Base-by-base conservation (phyloP, 2,888 invertebrate species). In the Onchidella celtica region DNA sequence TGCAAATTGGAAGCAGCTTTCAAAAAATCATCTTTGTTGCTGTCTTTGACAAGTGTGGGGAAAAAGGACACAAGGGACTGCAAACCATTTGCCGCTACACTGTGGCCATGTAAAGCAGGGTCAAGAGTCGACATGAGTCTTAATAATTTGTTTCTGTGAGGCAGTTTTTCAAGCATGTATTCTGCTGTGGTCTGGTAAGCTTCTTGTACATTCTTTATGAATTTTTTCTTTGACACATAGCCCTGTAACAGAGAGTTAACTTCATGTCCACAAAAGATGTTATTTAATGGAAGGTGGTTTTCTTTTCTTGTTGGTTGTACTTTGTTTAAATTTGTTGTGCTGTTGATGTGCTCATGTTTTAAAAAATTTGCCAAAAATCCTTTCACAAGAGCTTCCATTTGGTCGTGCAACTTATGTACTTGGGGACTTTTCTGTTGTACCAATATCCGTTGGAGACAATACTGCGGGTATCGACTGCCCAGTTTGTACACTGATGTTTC, bases 131-230 rank as follows among this genome's bases (percentile, higher is more conserved):
- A 73, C 4, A 73, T 11, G 24, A 29, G 47, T 55, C 27, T 14
- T 3, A 73, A 29, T 24, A 73, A 17, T 9, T 11, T 9, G 29
- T 55, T 47, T 6, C 27, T 36, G 9, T 55, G 57, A 47, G 73
- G 73, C 9, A 73, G 32, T 47, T 73, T 73, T n/a, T 55, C n/a
- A 14, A 55, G 73, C 73, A 73, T 73, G 32, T 73, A 73, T 14
- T 32, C n/a, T 9, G 57, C 73, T 27, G 73, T 55, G 11, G 3
- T 4, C 24, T 40, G 11, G n/a, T 57, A 73, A 27, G 73, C 55
- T 11, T 32, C 29, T 3, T 27, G n/a, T 3, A 73, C 55, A 3
- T 29, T 21, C 11, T 3, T 32, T 32, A 9, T 73, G 57, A 55
- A 73, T 29, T 29, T 66, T 32, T 17, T 29, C 66, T 32, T 66